These are phyloP conservation scores for Liopterus haemorrhoidalis DNA, from an alignment of 2,888 invertebrate species.

Conservation along the genomic window DNA sequence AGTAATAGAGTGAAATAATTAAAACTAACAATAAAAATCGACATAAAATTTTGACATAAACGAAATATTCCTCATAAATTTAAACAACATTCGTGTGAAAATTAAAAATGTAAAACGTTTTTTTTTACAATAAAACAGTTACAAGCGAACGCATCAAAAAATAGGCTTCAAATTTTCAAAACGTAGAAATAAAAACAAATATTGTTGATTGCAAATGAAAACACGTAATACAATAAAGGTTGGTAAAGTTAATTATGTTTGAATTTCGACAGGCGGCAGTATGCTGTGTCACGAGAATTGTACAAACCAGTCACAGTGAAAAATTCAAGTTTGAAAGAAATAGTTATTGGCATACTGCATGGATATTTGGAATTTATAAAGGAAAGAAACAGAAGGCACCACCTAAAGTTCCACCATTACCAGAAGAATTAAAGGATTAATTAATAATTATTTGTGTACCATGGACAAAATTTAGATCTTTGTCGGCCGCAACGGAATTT, in stretches of 20 bases:
- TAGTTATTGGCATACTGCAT: conserved; percentile 38
- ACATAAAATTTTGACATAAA: too few relatives aligned
- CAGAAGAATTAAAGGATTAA: conserved; percentile 13
- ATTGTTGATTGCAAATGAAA: background rate
- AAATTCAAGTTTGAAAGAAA: conserved; percentile 32
- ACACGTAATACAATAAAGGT: too few relatives aligned
- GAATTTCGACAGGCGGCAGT: conserved; percentile 1
- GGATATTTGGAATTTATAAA: conserved; percentile 40
- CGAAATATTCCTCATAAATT: too few relatives aligned
- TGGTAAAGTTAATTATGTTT: background rate
- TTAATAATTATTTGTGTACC: background rate
- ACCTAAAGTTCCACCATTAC: conserved; percentile 30
- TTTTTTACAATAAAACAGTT: too few relatives aligned
- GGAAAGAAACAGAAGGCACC: conserved; percentile 30
- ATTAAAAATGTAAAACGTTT: too few relatives aligned
- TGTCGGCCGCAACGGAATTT: too few relatives aligned
- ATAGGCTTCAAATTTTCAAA: too few relatives aligned
- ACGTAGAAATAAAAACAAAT: conserved; percentile 1
- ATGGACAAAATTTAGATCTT: too few relatives aligned
- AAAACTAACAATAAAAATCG: too few relatives aligned
- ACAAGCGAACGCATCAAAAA: too few relatives aligned
- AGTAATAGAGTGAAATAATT: too few relatives aligned
- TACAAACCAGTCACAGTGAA: conserved; percentile 17
- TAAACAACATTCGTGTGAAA: too few relatives aligned
- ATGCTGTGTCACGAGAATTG: conserved; percentile 13